Conservation (phyloP, 2,888 invertebrate genomes). For the Xestia xanthographa region DNA sequence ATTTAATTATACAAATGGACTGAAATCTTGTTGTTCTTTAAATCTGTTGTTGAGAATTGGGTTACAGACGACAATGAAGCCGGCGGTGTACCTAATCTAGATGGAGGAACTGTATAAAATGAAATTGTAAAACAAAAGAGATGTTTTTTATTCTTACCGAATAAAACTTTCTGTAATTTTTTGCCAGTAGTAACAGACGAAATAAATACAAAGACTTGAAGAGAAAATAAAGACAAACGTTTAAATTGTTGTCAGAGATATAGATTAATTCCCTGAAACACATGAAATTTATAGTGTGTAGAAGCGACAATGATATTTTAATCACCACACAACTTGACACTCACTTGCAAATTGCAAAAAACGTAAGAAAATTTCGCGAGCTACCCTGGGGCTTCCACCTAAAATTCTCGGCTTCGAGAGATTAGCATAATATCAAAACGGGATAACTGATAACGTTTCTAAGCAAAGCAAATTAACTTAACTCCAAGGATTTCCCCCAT, state of each 20-base stretch:
- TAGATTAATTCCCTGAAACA: not conserved
- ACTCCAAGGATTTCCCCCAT: constrained; percentile 30
- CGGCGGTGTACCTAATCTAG: constrained; percentile 44
- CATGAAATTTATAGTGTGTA: too few relatives aligned
- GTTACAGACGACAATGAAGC: constrained; percentile 55
- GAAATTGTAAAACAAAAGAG: constrained; percentile 50
- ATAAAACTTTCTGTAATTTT: constrained; percentile 18
- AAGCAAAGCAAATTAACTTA: constrained; percentile 16
- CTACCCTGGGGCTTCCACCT: too few relatives aligned
- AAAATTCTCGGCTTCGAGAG: not conserved
- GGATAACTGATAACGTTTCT: not conserved
- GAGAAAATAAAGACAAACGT: not conserved
- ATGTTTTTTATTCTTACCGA: constrained; percentile 10
- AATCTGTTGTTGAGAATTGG: constrained; percentile 53
- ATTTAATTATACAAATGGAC: constrained; percentile 41
- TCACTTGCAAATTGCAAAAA: too few relatives aligned
- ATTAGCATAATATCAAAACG: not conserved
- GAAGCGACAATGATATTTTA: too few relatives aligned
- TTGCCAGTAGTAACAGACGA: not conserved
- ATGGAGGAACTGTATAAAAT: constrained; percentile 33
- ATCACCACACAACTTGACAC: too few relatives aligned
- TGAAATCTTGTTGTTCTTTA: constrained; percentile 52
- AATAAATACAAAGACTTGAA: not conserved
- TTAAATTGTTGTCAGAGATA: not conserved
- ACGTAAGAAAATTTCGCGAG: too few relatives aligned